Evolutionary conservation across 2,797 vertebrate genomes (phyloP).

Genomic region (Anisognathus igniventris): DNA sequence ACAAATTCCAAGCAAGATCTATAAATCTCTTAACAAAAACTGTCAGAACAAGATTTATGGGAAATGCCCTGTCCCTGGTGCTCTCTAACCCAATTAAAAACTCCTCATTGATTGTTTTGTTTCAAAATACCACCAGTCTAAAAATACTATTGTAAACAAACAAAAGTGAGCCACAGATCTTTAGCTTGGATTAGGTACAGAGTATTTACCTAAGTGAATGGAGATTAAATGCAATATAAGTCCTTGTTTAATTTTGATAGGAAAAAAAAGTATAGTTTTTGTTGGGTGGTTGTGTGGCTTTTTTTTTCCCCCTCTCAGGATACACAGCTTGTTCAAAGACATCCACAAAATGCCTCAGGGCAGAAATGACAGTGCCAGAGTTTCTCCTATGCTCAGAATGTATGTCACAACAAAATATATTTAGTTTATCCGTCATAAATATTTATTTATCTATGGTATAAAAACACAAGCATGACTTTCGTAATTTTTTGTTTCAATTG

Average conservation of each 20-base stretch:
- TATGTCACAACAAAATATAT: neutral
- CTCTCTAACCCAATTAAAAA: conserved; percentile 37
- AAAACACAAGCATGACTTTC: neutral
- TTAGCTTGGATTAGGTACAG: neutral
- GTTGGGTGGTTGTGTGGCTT: neutral
- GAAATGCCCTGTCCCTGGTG: neutral
- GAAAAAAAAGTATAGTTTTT: neutral
- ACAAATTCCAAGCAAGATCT: neutral
- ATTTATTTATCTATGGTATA: neutral
- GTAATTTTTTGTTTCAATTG: neutral
- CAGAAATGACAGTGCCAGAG: neutral
- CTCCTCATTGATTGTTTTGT: neutral
- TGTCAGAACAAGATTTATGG: conserved; percentile 6
- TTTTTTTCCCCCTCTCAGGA: neutral
- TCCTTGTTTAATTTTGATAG: neutral
- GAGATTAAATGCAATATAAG: neutral
- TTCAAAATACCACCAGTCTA: neutral
- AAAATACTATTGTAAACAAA: conserved; percentile 29
- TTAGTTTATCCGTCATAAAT: neutral
- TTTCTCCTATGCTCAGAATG: neutral
- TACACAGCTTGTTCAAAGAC: neutral
- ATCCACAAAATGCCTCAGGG: neutral
- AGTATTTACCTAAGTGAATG: neutral
- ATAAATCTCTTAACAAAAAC: conserved; percentile 20
- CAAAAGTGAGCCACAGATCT: neutral